Conservation (phyloP, 2,888 invertebrate species). For the Teleiodes luculella region DNA sequence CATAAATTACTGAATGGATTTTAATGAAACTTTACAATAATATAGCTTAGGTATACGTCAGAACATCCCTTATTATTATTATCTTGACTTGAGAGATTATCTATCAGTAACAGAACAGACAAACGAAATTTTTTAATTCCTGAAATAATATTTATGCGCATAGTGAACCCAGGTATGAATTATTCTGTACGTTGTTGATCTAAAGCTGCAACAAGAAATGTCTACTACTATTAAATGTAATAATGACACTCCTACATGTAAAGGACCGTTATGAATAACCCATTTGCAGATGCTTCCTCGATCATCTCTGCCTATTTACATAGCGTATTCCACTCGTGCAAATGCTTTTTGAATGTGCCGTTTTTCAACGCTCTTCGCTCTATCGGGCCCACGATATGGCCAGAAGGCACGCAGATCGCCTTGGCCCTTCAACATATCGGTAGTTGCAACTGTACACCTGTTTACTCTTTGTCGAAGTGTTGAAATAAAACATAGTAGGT, state of each 20-base stretch:
- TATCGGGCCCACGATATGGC: slow-evolving; percentile 44
- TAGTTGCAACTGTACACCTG: slow-evolving; percentile 38
- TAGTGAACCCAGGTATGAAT: background rate
- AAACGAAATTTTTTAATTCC: background rate
- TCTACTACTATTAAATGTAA: background rate
- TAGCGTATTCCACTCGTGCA: slow-evolving; percentile 47
- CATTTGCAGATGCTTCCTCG: slow-evolving; percentile 63
- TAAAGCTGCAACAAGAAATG: background rate
- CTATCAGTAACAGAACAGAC: no score
- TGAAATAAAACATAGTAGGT: no score
- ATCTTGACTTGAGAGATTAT: no score
- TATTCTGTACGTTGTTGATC: no score
- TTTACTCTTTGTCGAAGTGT: slow-evolving; percentile 32
- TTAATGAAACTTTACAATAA: no score
- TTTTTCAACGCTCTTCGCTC: slow-evolving; percentile 41
- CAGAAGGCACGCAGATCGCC: slow-evolving; percentile 36
- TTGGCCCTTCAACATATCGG: slow-evolving; percentile 40
- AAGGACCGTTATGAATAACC: slow-evolving; percentile 58
- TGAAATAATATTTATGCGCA: background rate
- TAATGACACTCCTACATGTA: slow-evolving; percentile 7
- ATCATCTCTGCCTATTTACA: slow-evolving; percentile 54
- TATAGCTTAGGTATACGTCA: no score
- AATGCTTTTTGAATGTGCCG: slow-evolving; percentile 58
- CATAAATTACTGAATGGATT: no score
- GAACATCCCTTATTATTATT: no score